phyloP scores from a whole-genome alignment of 2,797 vertebrate species.

The Acrossocheilus fasciatus region DNA sequence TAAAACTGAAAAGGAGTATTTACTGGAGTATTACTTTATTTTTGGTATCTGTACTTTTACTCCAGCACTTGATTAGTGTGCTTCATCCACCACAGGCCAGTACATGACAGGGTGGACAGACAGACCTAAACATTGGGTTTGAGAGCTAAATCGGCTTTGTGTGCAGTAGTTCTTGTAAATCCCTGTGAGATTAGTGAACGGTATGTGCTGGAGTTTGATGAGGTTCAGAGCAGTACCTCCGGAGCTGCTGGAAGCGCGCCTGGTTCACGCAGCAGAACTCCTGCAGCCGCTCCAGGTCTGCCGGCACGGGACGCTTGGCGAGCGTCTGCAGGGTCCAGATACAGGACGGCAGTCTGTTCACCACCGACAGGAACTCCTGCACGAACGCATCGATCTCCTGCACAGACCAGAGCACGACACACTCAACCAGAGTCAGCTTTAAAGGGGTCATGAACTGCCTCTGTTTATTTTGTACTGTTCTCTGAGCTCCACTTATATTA shows the following conservation, averaged over 20 bases:
- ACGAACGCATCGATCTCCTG: conserved; percentile 78
- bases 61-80: neutral
- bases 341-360: conserved; percentile 73
- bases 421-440: neutral
- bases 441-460: neutral
- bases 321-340: conserved; percentile 73
- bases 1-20: neutral
- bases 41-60: neutral
- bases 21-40: neutral
- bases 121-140: neutral
- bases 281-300: conserved; percentile 60
- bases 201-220: neutral
- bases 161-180: neutral
- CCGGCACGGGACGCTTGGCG: conserved; percentile 67
- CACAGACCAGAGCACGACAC: conserved; percentile 8
- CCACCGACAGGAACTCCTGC: conserved; percentile 75
- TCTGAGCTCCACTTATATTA: too few relatives aligned
- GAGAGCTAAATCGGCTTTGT: neutral
- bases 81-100: neutral
- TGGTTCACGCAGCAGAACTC: conserved; percentile 73
- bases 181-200: neutral
- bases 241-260: conserved; percentile 71
- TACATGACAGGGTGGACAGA: neutral
- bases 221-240: conserved; percentile 67
- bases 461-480: neutral